These are phyloP conservation scores for Allobates femoralis DNA, from an alignment of 2,797 vertebrate genomes.

Conservation along the genomic window DNA sequence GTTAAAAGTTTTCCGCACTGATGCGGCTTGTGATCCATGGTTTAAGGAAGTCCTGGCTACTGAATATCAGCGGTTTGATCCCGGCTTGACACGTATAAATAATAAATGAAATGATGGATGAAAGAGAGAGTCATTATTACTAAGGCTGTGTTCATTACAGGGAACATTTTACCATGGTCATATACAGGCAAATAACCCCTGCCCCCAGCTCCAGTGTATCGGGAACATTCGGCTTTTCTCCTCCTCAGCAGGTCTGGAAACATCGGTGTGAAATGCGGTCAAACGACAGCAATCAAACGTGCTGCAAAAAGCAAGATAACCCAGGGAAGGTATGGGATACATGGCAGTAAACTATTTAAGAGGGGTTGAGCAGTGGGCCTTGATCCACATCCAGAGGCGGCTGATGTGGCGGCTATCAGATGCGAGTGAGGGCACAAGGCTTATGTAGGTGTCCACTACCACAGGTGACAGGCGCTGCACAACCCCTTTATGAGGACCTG, in stretches of 20 bases:
- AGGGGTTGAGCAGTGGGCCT: neutral
- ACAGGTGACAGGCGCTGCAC: too few species aligned
- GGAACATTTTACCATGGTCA: neutral
- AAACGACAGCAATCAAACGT: neutral
- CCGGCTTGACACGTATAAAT: conserved; percentile 45
- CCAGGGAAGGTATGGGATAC: neutral
- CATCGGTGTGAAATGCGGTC: neutral
- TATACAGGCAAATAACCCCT: neutral
- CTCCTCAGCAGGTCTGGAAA: neutral
- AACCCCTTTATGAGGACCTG: too few species aligned
- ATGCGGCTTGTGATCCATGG: neutral
- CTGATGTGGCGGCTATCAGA: too few species aligned
- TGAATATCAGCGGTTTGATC: conserved; percentile 17
- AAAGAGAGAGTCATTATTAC: neutral
- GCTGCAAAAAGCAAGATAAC: neutral
- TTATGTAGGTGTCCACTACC: too few species aligned
- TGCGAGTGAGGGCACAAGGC: too few species aligned
- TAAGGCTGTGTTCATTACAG: neutral
- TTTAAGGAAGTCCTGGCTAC: neutral
- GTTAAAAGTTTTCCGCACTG: neutral
- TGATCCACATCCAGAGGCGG: too few species aligned
- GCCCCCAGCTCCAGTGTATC: neutral
- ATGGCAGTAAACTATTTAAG: neutral
- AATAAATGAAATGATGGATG: conserved; percentile 49
- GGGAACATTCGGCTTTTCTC: neutral